Evolutionary conservation across 2,888 invertebrate genomes (phyloP), one percentile per base, ranked within the genome.

Genomic region (Spatulosminthurus flaviceps): DNA sequence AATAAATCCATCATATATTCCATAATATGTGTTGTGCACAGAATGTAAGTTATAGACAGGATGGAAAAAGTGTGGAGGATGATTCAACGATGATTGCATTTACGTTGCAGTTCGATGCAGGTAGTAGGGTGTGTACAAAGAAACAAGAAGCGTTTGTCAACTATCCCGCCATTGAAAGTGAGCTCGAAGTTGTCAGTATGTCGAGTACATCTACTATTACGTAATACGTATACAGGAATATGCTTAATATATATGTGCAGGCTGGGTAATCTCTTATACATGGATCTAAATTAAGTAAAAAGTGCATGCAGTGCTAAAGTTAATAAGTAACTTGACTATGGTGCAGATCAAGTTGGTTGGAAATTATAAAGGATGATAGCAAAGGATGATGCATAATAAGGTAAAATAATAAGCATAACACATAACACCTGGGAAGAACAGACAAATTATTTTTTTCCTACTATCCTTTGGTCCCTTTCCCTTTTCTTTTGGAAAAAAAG

Each of bases 141-240:
- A n/a, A n/a, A 51, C 5, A 51, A 16, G 7, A 2, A 51, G n/a
- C n/a, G n/a, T n/a, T 51, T 51, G 51, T 51, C 51, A 51, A 51
- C 51, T 51, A 51, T 51, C 51, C 51, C 51, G 51, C 51, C 51
- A 51, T n/a, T 51, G 51, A 51, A 16, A 51, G 51, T 51, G 51
- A 51, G 51, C 16, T n/a, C n/a, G n/a, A n/a, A n/a, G 51, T 51
- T 9, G 51, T n/a, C 51, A 51, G 51, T 51, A n/a, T 51, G 51
- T 51, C 5, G 7, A 9, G 51, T 4, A 51, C 7, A 11, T 4
- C 16, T 51, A n/a, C n/a, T n/a, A n/a, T n/a, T n/a, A n/a, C n/a
- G n/a, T n/a, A n/a, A n/a, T n/a, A n/a, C n/a, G n/a, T n/a, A n/a
- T n/a, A n/a, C n/a, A n/a, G n/a, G n/a, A n/a, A n/a, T n/a, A n/a